Evolutionary conservation across 2,797 vertebrate species (phyloP), one percentile per base, ranked within the genome.

Genomic region (Sphaeramia orbicularis): DNA sequence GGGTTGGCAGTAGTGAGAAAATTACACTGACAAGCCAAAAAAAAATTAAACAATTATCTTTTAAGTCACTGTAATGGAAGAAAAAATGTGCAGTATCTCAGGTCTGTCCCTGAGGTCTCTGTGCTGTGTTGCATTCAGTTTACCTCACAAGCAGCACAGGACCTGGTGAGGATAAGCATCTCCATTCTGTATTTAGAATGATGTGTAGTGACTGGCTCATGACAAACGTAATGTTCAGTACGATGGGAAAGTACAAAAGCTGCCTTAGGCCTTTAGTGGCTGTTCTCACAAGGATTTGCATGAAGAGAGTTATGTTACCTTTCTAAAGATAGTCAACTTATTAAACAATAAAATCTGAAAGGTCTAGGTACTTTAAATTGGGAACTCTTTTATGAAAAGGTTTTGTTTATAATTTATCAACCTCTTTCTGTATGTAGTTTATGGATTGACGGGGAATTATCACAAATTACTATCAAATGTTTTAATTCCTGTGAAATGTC

Each of bases 71-170:
- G 36, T 45, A 5, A 15, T 45, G 55, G 64, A 60, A 49, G 56
- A 38, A 15, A 7, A 15, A 30, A 9, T 13, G 15, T 40, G 48
- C 55, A 63, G 30, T n/a, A n/a, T n/a, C n/a, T n/a, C 13, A 15
- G 43, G 16, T 40, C 15, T 49, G 45, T 49, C 13, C 40, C 35
- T 11, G 13, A 52, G 52, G 56, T 53, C n/a, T 32, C 30, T 50
- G 14, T 42, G 43, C 52, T 79, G 58, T 76, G 48, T 60, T 54
- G 35, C 49, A 41, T 21, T 70, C 35, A 76, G 6, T 73, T 76
- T 48, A 42, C 0, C 24, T 72, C 27, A 47, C 2, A 10, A 56
- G 19, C 50, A 65, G 21, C 54, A 41, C 9, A 15, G 18, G 15
- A 11, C 32, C 47, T 50, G 50, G 61, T 57, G 76, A 44, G 63